A percentile compares a stretch with the other conserved stretches of the same genome.
Conservation (phyloP, 2,888 invertebrate genomes). For the Phania funesta region DNA sequence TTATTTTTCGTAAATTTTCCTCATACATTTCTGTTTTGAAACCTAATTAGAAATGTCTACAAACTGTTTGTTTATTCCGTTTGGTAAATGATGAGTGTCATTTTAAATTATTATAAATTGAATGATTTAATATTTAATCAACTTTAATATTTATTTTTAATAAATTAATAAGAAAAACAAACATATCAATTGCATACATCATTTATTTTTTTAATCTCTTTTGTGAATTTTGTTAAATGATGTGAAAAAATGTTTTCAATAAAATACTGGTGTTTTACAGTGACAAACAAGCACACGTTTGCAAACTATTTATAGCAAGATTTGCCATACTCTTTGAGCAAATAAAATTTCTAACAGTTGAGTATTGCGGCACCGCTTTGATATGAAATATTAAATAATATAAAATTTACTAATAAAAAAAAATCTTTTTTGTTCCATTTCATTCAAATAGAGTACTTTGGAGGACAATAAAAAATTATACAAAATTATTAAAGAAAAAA, state of each 20-base stretch:
- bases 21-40: background rate
- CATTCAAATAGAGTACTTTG: too few species aligned
- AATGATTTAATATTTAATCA: background rate
- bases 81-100: background rate
- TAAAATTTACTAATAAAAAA: too few species aligned
- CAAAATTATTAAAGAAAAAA: too few species aligned
- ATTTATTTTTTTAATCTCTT: background rate
- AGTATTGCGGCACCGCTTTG: too few species aligned
- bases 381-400: too few species aligned
- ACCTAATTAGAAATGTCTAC: slow-evolving; percentile 7
- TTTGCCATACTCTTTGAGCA: too few species aligned
- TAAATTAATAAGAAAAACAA: background rate
- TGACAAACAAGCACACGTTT: too few species aligned
- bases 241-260: background rate
- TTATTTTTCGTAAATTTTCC: background rate
- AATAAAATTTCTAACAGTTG: too few species aligned
- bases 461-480: too few species aligned
- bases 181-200: slow-evolving; percentile 3
- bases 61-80: background rate
- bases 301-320: too few species aligned
- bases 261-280: too few species aligned
- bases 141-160: background rate
- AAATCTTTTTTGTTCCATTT: too few species aligned
- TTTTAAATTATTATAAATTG: slow-evolving; percentile 4
- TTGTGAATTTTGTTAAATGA: background rate